These are phyloP conservation scores for Fistularia tabacaria DNA, from an alignment of 2,797 vertebrate genomes.

Conservation along the genomic window DNA sequence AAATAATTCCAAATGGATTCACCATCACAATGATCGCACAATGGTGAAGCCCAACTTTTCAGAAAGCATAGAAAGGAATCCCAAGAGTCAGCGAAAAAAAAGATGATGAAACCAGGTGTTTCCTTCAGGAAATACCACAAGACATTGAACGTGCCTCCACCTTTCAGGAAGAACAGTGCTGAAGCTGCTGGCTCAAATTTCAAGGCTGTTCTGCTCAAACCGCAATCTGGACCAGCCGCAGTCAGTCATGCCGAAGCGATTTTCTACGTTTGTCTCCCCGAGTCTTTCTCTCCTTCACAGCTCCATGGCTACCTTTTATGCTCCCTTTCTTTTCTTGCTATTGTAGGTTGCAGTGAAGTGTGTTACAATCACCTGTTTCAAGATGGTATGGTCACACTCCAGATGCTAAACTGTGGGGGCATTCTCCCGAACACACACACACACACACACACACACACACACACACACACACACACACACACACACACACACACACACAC, in stretches of 20 bases:
- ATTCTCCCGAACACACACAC: no score
- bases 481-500: no score
- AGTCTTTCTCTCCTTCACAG: conserved; percentile 22
- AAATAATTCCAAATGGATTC: background rate
- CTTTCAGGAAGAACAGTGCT: conserved; percentile 53
- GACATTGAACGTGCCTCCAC: conserved; percentile 59
- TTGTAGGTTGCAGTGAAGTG: conserved; percentile 3
- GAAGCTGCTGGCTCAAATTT: conserved; percentile 65
- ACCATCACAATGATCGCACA: background rate
- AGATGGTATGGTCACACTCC: no score
- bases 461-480: no score
- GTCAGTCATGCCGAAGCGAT: conserved; percentile 63
- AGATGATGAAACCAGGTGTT: conserved; percentile 69
- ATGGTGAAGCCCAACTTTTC: conserved; percentile 10
- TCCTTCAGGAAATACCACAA: conserved; percentile 75
- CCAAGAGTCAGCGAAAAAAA: conserved; percentile 53
- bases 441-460: no score
- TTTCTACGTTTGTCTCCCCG: conserved; percentile 53
- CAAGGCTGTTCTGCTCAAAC: conserved; percentile 62
- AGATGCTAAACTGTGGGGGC: no score
- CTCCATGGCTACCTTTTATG: conserved; percentile 2
- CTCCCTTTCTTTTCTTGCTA: conserved; percentile 12
- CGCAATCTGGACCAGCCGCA: conserved; percentile 55
- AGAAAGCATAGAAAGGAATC: conserved; percentile 40
- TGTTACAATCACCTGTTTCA: no score